Evolutionary conservation across 2,888 invertebrate species (phyloP), one percentile per base, ranked within the genome.

Genomic region (Polydrusus pterygomalis): DNA sequence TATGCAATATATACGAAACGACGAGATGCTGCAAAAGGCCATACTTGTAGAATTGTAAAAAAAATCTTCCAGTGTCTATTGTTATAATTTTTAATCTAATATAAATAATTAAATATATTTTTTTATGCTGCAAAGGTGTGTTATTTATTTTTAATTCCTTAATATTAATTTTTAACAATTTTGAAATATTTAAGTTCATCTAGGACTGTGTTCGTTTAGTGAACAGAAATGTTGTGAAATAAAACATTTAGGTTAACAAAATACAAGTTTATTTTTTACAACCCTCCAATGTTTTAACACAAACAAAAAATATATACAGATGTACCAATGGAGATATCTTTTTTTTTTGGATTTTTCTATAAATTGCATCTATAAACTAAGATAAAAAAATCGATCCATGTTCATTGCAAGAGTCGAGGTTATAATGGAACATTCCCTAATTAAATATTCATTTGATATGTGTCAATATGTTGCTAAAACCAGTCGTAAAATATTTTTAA

Each of bases 271-370:
- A 58, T 58, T 60, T 58, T 56, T 38, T 18, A 38, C 58, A 38
- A 34, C 2, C 13, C 25, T 30, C 25, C 25, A 54, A 54, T 60
- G 30, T 38, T 60, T 60, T 38, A 18, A 60, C 17, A 60, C 10
- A 60, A 56, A 56, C 56, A 15, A 54, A 38, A 60, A 60, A 7
- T 60, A 60, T 60, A 60, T 60, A 60, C 58, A 60, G 15, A 60
- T 15, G 8, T 30, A 18, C 25, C 63, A 63, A 2, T 63, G 40
- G 8, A 40, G 15, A 18, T 45, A 38, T 20, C 34, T 15, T 43
- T 63, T 63, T 20, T 45, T 45, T 45, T 13, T 13, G 18, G n/a
- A n/a, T 0, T 63, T 63, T 45, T 63, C 18, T 30, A 1, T 15
- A 25, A 63, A 45, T 63, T 63, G 63, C 63, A 9, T 20, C 15